These are phyloP conservation scores for Callocephalon fimbriatum DNA, from an alignment of 2,113 vertebrate species.

Conservation along the genomic window DNA sequence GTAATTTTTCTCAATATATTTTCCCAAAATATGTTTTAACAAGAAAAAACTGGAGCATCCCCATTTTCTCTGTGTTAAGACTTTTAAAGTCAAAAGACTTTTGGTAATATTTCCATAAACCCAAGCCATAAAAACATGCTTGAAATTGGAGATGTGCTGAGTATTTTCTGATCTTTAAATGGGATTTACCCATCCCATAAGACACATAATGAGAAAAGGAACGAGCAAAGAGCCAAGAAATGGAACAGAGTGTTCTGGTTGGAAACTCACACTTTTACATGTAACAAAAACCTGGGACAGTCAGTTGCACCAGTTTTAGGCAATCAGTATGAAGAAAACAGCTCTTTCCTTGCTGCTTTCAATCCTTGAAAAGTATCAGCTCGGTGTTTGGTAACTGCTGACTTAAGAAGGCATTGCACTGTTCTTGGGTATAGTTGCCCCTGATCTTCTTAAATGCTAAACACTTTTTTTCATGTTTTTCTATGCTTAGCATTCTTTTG, in stretches of 20 bases:
- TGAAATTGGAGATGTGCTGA: neutral
- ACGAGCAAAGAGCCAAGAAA: neutral
- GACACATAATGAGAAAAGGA: neutral
- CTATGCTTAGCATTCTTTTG: neutral
- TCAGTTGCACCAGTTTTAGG: neutral
- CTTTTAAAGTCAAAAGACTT: neutral
- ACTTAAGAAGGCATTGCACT: neutral
- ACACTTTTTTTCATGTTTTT: neutral
- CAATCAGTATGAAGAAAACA: neutral
- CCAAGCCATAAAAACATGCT: neutral
- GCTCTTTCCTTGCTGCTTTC: neutral
- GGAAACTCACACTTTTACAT: neutral
- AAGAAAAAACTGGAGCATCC: neutral
- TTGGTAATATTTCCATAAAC: neutral
- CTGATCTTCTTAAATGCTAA: neutral
- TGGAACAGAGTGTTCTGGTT: neutral
- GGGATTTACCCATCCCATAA: neutral
- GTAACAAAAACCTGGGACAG: neutral
- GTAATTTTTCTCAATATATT: neutral
- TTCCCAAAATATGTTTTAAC: neutral
- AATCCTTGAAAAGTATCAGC: neutral
- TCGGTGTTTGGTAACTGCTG: neutral
- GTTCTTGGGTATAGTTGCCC: neutral
- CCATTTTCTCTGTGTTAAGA: neutral
- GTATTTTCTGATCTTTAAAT: neutral